Evolutionary conservation across 2,888 invertebrate species (phyloP), one percentile per base, ranked within the genome.

Genomic region (Timema podura): DNA sequence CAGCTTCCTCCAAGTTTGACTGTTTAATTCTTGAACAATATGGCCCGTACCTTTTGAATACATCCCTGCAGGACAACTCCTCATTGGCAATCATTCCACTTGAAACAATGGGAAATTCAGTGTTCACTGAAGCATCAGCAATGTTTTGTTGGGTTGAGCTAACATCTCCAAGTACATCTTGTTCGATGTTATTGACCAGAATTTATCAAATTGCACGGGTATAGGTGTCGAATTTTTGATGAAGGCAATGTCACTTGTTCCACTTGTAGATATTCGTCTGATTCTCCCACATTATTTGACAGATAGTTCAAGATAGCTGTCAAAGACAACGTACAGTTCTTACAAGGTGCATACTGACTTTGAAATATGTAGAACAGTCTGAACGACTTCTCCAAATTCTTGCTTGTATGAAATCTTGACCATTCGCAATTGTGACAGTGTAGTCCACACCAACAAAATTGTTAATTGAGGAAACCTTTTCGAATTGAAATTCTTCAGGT

Each of bases 1-100:
- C 57, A 57, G 57, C 57, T 57, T 57, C n/a, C n/a, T n/a, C 57
- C n/a, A 57, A 57, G 10, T n/a, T 57, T 15, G n/a, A n/a, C 15
- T 57, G 57, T 57, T 57, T 2, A n/a, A 6, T 57, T 57, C 57
- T n/a, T n/a, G 57, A 57, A 57, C 57, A n/a, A n/a, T 57, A 57
- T 8, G 8, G 13, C 57, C 51, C n/a, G 51, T 49, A 1, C 11
- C 3, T 13, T 49, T 49, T 3, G 51, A 49, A n/a, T 13, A 49
- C n/a, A 13, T 49, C 51, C 3, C 51, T n/a, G 54, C 54, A 13
- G 54, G 54, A 2, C 54, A 54, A 11, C n/a, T 54, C 54, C 0
- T 7, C 6, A 54, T 54, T 54, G 9, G 6, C 5, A 6, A 54
- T 54, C 5, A 54, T 54, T 54, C 7, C 54, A 54, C 54, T 10